These are phyloP conservation scores for Heliconius himera DNA, from an alignment of 1,140 invertebrate genomes.

Conservation along the genomic window DNA sequence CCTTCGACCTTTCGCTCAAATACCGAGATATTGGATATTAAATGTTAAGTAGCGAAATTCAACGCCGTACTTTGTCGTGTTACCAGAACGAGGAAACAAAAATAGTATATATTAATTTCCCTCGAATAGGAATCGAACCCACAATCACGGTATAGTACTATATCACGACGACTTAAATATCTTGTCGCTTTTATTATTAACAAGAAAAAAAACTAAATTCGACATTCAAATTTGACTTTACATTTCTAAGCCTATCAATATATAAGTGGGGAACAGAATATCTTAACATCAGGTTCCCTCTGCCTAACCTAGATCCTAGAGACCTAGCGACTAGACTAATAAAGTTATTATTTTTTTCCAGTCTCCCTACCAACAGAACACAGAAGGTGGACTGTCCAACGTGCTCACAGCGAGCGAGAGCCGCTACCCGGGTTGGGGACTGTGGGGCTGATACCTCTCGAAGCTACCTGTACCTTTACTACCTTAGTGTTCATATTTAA, in stretches of 20 bases:
- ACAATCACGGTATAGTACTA: too few species aligned
- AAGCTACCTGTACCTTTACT: background rate
- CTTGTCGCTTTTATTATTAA: too few species aligned
- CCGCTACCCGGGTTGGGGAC: constrained; percentile 49
- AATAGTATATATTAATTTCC: background rate
- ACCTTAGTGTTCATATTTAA: constrained; percentile 81
- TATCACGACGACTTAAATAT: too few species aligned
- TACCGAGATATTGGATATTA: background rate
- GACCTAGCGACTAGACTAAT: background rate
- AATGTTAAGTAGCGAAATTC: background rate
- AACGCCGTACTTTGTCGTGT: background rate
- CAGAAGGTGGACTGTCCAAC: constrained; percentile 58
- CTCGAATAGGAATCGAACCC: background rate
- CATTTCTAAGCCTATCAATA: too few species aligned
- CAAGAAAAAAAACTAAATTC: too few species aligned
- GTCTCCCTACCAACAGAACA: constrained; percentile 47
- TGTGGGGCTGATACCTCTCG: constrained; percentile 35
- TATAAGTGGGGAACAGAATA: too few species aligned
- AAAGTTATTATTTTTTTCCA: constrained; percentile 33
- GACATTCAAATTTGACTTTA: too few species aligned
- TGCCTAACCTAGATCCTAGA: too few species aligned
- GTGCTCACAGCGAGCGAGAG: constrained; percentile 56
- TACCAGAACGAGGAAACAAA: background rate
- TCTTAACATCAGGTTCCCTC: too few species aligned
- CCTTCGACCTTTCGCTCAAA: too few species aligned